These are phyloP conservation scores for Cettia cetti DNA, from an alignment of 2,113 vertebrate species.

Conservation along the genomic window DNA sequence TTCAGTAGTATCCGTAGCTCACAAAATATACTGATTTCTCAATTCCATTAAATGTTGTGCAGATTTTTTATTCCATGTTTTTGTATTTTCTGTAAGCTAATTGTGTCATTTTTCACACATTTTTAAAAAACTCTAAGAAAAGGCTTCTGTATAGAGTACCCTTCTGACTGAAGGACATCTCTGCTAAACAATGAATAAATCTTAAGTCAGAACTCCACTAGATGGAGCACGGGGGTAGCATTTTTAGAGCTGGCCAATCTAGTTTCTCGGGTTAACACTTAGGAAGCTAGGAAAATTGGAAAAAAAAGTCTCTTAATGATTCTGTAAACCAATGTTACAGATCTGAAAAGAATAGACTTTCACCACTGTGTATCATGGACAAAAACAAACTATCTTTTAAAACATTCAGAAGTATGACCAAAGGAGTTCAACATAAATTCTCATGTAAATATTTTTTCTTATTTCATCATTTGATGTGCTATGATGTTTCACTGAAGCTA, in stretches of 20 bases:
- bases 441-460: neutral
- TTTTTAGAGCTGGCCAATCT: conserved; percentile 28
- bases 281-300: neutral
- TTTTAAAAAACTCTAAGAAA: neutral
- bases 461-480: neutral
- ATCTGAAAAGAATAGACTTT: neutral
- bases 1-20: neutral
- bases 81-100: neutral
- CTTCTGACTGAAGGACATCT: neutral
- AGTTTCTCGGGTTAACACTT: neutral
- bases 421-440: neutral
- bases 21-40: neutral
- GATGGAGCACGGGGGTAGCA: conserved; percentile 75
- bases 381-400: neutral
- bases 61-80: neutral
- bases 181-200: neutral
- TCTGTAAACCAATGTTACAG: neutral
- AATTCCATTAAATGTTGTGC: neutral
- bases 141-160: neutral
- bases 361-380: neutral
- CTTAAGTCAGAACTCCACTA: conserved; percentile 70
- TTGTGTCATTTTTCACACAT: neutral
- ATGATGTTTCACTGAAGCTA: neutral
- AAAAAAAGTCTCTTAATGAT: neutral
- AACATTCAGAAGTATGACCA: neutral